Conservation (phyloP, 2,113 vertebrate species). For the Bubo scandiacus region DNA sequence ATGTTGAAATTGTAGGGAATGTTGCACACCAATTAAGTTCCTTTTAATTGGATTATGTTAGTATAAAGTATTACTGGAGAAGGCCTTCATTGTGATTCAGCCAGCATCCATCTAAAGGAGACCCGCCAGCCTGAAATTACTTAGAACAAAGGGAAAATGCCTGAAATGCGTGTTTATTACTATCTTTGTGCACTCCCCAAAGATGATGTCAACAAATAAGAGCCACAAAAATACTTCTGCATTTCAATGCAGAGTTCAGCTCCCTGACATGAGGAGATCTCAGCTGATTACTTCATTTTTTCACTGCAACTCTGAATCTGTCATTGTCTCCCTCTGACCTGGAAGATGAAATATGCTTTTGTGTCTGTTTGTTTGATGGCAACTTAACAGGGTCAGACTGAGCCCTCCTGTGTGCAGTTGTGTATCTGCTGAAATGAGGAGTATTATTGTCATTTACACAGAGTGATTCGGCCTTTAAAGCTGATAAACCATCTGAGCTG, state of each 20-base stretch:
- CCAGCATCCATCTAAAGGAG: constrained; percentile 37
- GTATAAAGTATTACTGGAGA: constrained; percentile 73
- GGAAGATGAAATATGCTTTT: neutral
- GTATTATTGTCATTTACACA: neutral
- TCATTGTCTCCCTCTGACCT: neutral
- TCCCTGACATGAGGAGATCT: neutral
- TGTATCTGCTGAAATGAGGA: neutral
- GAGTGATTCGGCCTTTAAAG: neutral
- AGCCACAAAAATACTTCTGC: neutral
- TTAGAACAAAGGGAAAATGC: constrained; percentile 67
- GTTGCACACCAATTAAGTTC: constrained; percentile 78
- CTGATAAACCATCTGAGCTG: neutral
- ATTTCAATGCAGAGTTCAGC: neutral
- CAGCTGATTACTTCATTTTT: neutral
- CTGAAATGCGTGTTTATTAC: constrained; percentile 30
- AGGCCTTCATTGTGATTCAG: constrained; percentile 75
- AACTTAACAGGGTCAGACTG: neutral
- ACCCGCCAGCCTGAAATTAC: constrained; percentile 68
- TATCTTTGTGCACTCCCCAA: neutral
- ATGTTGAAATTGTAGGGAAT: constrained; percentile 81
- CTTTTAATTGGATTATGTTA: constrained; percentile 79
- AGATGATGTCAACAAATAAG: neutral
- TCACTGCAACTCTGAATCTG: neutral
- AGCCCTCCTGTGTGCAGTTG: neutral
- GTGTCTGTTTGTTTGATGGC: neutral